These are phyloP conservation scores for Arenaria interpres DNA, from an alignment of 2,113 vertebrate genomes.

Conservation along the genomic window DNA sequence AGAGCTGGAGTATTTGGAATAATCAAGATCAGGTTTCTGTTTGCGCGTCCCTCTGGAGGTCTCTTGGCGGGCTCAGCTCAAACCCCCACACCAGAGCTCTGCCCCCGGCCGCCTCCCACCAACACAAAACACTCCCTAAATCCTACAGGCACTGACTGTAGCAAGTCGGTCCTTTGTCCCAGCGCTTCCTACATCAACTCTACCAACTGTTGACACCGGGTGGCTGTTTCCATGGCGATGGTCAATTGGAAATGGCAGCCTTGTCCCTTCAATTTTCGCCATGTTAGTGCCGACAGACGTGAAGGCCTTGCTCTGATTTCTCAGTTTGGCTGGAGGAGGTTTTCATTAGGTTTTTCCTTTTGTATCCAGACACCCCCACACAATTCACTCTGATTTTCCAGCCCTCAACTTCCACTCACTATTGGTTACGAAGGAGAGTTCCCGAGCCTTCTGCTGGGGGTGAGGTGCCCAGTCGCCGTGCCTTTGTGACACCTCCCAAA, in stretches of 20 bases:
- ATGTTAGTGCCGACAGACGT: constrained; percentile 45
- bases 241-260: constrained; percentile 62
- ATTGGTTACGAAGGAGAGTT: not conserved
- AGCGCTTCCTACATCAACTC: not conserved
- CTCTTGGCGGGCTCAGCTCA: accelerated
- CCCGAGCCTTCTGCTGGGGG: not conserved
- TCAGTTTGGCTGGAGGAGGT: constrained; percentile 39
- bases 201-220: constrained; percentile 26
- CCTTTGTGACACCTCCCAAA: not conserved
- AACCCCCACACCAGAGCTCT: not conserved
- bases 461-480: accelerated
- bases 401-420: not conserved
- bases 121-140: not conserved
- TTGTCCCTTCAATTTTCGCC: constrained; percentile 31
- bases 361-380: constrained; percentile 6
- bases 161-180: not conserved
- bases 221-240: constrained; percentile 71
- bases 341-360: constrained; percentile 53
- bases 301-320: constrained; percentile 57
- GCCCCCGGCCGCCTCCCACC: not conserved
- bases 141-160: not conserved
- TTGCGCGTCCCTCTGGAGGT: not conserved
- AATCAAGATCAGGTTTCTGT: not conserved
- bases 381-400: not conserved
- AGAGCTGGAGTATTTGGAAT: not conserved